A percentile compares a stretch with the other conserved stretches of the same genome.
These are phyloP conservation scores for Onychostruthus taczanowskii DNA, from an alignment of 2,113 vertebrate species.

Conservation along the genomic window DNA sequence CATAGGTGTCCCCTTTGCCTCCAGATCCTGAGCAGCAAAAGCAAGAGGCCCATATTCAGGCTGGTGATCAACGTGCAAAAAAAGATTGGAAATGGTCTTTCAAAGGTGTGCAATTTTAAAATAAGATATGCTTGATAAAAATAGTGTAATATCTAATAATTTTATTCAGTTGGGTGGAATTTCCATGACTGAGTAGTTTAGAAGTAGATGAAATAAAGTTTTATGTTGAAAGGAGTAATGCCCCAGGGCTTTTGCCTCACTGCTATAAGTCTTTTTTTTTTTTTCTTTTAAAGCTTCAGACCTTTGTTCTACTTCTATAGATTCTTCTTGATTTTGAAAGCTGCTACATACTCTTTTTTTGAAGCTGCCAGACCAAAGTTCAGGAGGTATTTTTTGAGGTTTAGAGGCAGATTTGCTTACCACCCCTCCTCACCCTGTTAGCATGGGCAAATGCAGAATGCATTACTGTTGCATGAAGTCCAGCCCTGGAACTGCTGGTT, in stretches of 20 bases:
- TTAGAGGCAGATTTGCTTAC: not conserved
- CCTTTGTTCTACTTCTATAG: not conserved
- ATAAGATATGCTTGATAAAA: not conserved
- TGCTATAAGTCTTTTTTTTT: not conserved
- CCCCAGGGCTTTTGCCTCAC: not conserved
- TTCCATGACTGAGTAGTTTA: not conserved
- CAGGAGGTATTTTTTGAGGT: not conserved
- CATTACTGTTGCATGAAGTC: not conserved
- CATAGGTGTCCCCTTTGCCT: fast-evolving
- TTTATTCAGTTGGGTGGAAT: not conserved
- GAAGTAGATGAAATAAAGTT: not conserved
- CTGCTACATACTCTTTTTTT: not conserved
- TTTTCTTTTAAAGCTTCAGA: not conserved
- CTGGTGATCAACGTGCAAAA: not conserved
- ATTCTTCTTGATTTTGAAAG: not conserved
- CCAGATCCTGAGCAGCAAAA: not conserved
- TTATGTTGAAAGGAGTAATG: not conserved
- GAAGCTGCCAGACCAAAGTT: not conserved
- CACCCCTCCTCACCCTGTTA: not conserved
- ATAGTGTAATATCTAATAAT: not conserved
- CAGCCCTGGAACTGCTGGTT: not conserved
- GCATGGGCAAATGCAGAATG: not conserved
- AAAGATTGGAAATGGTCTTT: not conserved
- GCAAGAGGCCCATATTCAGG: not conserved
- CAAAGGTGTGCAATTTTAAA: not conserved